phyloP scores from a whole-genome alignment of 2,888 invertebrate genomes.

The Eupithecia pulchellata region DNA sequence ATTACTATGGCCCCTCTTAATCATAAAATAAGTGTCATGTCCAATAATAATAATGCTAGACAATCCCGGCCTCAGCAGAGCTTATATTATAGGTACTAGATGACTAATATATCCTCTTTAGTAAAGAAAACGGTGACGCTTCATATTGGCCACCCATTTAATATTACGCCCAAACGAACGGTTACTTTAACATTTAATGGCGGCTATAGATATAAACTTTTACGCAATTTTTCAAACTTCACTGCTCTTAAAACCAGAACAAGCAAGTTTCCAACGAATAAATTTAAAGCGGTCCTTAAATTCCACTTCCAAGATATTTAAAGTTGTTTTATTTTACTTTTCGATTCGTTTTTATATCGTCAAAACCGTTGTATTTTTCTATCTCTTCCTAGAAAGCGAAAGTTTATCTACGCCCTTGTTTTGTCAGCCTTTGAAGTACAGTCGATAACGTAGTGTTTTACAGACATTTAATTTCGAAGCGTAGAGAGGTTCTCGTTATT shows the following conservation, averaged over 20 bases:
- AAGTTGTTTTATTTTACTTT: constrained; percentile 7
- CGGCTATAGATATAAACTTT: neutral
- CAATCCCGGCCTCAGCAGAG: no score
- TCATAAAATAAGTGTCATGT: no score
- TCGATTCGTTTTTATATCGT: neutral
- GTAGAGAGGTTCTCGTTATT: neutral
- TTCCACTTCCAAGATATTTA: constrained; percentile 2
- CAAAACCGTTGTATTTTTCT: neutral
- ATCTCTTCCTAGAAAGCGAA: neutral
- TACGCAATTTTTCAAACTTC: constrained; percentile 25
- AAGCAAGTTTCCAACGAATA: constrained; percentile 21
- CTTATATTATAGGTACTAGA: no score
- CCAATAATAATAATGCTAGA: no score
- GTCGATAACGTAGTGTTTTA: neutral
- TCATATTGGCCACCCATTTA: neutral
- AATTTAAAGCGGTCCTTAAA: constrained; percentile 13
- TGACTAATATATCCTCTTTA: no score
- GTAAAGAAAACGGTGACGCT: no score
- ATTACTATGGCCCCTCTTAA: no score
- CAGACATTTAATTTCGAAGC: neutral
- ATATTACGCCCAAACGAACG: neutral
- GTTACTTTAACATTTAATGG: neutral
- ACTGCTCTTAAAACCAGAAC: constrained; percentile 22
- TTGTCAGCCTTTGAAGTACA: neutral
- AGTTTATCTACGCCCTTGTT: neutral